Evolutionary conservation across 2,888 invertebrate genomes (phyloP), one percentile per base, ranked within the genome.

Genomic region (Amphiduros pacificus): DNA sequence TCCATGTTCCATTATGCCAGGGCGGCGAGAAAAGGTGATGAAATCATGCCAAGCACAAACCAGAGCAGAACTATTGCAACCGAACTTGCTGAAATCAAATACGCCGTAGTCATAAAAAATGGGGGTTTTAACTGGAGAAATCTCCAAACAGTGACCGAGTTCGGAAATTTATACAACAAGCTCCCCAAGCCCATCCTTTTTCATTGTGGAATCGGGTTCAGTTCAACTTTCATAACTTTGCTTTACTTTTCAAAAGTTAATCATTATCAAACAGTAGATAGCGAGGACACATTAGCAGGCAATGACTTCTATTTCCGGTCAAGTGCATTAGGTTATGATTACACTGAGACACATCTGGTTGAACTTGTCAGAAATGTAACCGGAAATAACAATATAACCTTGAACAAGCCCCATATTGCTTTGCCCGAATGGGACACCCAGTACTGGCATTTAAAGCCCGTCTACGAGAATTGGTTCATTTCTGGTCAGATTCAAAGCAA

Each of bases 1-100:
- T 75, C 76, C 0, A 50, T 77, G 40, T 74, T 72, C 67, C 70
- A 36, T 24, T 20, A 29, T 20, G 14, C 36, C 2, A 32, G 14
- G 11, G 6, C n/a, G 1, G 36, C 3, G 2, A 11, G 36, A 20
- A 14, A 50, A 6, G 58, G 58, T 20, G 9, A 22, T 1, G 50
- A 44, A 17, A 17, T n/a, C n/a, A 5, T 44, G 4, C 44, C 44
- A 5, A 11, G 20, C n/a, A 44, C 44, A n/a, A 22, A 5, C n/a
- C 6, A 17, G 6, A 22, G 20, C 44, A 44, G 22, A 22, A 20
- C n/a, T n/a, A 17, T 44, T 4, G 44, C 44, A 17, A 22, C n/a
- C n/a, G 44, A 44, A n/a, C 22, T 44, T 6, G 22, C 20, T 22
- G 44, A 22, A 5, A 20, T 44, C 20, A n/a, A n/a, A 17, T n/a